Evolutionary conservation across 2,113 vertebrate genomes (phyloP).

Genomic region (Salvelinus alpinus): DNA sequence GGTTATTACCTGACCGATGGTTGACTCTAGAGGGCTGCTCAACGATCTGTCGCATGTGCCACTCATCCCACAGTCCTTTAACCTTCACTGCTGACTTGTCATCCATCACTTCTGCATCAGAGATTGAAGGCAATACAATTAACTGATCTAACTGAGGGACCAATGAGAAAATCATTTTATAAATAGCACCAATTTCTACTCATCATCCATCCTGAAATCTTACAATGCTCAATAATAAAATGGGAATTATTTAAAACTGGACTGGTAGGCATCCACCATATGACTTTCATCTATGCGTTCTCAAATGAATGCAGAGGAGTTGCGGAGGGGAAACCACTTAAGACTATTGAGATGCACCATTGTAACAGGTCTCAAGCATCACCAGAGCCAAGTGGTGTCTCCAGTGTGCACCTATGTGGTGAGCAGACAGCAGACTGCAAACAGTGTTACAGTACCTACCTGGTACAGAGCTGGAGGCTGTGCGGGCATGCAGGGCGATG

Average conservation of each 20-base stretch:
- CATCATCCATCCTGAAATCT: not conserved
- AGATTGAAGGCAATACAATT: slow-evolving; percentile 9
- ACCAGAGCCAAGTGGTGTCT: not conserved
- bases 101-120: slow-evolving; percentile 72
- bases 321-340: not conserved
- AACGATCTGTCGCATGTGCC: slow-evolving; percentile 77
- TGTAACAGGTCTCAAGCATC: not conserved
- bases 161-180: not conserved
- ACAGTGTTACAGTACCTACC: slow-evolving; percentile 66
- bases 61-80: slow-evolving; percentile 81
- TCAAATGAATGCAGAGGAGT: not conserved
- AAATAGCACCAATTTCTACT: not conserved
- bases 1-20: slow-evolving; percentile 73
- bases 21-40: slow-evolving; percentile 70
- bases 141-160: not conserved
- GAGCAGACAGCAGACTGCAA: not conserved
- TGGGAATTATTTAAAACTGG: not conserved
- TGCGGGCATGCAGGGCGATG: slow-evolving; percentile 88
- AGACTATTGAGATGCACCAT: not conserved
- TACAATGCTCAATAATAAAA: not conserved
- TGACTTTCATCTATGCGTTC: not conserved
- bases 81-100: slow-evolving; percentile 75
- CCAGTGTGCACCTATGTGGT: not conserved
- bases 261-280: not conserved
- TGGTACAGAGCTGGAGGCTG: slow-evolving; percentile 87